Conservation (phyloP, 1,140 invertebrate species). For the Reticulitermes speratus region DNA sequence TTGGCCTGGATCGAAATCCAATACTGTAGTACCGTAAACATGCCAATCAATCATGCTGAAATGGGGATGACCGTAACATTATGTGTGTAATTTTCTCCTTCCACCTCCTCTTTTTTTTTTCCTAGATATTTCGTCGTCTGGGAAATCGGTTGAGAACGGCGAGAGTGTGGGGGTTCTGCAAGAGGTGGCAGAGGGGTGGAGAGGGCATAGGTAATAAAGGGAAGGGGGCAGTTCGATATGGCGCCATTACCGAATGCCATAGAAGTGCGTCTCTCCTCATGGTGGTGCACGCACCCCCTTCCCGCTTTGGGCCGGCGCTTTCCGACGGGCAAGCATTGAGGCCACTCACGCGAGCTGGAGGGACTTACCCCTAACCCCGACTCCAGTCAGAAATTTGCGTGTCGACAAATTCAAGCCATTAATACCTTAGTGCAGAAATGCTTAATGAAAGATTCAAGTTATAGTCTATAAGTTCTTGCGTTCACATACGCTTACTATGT, state of each 20-base stretch:
- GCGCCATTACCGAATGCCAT: slow-evolving; percentile 17
- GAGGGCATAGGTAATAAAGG: not conserved
- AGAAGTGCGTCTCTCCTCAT: not conserved
- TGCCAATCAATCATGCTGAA: not conserved
- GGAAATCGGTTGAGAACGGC: not conserved
- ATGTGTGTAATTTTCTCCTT: slow-evolving; percentile 12
- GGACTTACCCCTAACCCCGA: not conserved
- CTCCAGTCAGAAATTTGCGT: not conserved
- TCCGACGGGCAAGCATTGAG: not conserved
- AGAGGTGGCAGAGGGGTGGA: not conserved
- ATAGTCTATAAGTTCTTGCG: too few species aligned
- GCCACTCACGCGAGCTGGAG: not conserved
- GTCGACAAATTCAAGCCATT: slow-evolving; percentile 10
- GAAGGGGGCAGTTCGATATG: slow-evolving; percentile 16
- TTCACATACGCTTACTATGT: too few species aligned
- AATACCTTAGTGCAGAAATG: not conserved
- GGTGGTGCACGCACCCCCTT: not conserved
- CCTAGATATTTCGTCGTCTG: not conserved
- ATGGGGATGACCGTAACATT: not conserved
- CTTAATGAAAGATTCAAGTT: not conserved
- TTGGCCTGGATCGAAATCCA: too few species aligned
- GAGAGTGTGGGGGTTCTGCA: not conserved
- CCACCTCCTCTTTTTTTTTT: not conserved
- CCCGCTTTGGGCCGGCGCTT: too few species aligned
- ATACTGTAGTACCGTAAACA: too few species aligned